Conservation (phyloP, 2,797 vertebrate species). For the Novumbra hubbsi region DNA sequence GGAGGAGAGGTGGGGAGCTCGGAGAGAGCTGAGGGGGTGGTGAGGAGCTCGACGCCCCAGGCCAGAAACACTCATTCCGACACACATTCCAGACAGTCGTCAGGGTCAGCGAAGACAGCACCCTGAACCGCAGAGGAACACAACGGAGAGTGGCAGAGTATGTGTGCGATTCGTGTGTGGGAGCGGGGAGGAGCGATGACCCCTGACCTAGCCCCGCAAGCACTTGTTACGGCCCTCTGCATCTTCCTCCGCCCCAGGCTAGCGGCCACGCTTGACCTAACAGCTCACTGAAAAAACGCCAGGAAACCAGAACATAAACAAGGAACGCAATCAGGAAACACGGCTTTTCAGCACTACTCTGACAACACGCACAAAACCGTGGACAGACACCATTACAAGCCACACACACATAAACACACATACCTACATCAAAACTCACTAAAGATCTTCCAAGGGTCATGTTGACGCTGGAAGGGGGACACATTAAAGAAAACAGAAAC, state of each 20-base stretch:
- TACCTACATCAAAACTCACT: background rate
- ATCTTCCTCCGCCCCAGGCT: conserved; percentile 40
- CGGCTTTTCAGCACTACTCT: conserved; percentile 38
- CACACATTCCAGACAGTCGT: conserved; percentile 3
- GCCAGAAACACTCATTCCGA: conserved; percentile 4
- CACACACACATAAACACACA: background rate
- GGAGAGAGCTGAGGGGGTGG: background rate
- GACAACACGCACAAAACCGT: conserved; percentile 38
- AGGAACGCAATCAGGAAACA: conserved; percentile 62
- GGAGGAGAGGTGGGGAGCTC: background rate
- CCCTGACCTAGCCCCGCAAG: conserved; percentile 57
- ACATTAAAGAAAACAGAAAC: background rate
- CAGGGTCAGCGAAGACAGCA: background rate
- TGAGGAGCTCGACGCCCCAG: background rate
- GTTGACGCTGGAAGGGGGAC: background rate
- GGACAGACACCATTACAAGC: conserved; percentile 57
- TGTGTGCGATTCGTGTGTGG: conserved; percentile 16
- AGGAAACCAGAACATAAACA: conserved; percentile 66
- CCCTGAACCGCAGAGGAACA: background rate
- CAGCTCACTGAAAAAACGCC: conserved; percentile 41
- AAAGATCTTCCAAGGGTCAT: background rate
- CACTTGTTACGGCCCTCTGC: conserved; percentile 59
- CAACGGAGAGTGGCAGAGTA: conserved; percentile 7
- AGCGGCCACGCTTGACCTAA: conserved; percentile 36
- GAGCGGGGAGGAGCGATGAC: conserved; percentile 42